A percentile compares a stretch with the other conserved stretches of the same genome.
Conservation (phyloP, 2,888 invertebrate genomes). For the Mesochorus sp. region DNA sequence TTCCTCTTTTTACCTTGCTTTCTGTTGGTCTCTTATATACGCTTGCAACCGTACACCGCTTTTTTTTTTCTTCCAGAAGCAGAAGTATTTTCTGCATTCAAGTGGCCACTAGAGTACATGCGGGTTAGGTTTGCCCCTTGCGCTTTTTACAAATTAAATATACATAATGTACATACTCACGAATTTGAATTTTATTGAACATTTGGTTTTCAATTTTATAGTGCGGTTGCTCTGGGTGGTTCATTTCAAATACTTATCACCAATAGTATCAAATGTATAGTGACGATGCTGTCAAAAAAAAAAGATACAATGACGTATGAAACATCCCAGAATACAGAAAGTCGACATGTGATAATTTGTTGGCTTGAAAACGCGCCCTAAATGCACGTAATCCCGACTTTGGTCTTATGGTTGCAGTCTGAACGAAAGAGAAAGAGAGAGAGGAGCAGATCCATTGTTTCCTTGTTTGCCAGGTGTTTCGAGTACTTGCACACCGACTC, state of each 20-base stretch:
- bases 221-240: too few relatives aligned
- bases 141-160: slow-evolving; percentile 49
- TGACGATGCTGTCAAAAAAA: background rate
- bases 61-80: slow-evolving; percentile 62
- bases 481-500: slow-evolving; percentile 69
- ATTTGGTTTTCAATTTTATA: too few relatives aligned
- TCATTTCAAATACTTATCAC: background rate
- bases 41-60: slow-evolving; percentile 35
- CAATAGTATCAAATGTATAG: background rate
- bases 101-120: slow-evolving; percentile 74
- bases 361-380: slow-evolving; percentile 75
- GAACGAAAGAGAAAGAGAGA: slow-evolving; percentile 14
- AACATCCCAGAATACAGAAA: background rate
- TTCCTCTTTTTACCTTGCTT: slow-evolving; percentile 43
- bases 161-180: background rate
- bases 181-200: too few relatives aligned
- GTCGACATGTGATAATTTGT: slow-evolving; percentile 76
- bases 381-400: slow-evolving; percentile 80
- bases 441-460: slow-evolving; percentile 76
- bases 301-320: background rate
- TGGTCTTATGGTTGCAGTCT: slow-evolving; percentile 35
- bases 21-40: slow-evolving; percentile 61
- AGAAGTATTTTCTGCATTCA: slow-evolving; percentile 76
- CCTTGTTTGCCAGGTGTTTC: slow-evolving; percentile 82
- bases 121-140: slow-evolving; percentile 76